A percentile compares a stretch with the other conserved stretches of the same genome.
These are phyloP conservation scores for Propithecus coquereli DNA, from an alignment of 2,113 vertebrate species.

Conservation along the genomic window DNA sequence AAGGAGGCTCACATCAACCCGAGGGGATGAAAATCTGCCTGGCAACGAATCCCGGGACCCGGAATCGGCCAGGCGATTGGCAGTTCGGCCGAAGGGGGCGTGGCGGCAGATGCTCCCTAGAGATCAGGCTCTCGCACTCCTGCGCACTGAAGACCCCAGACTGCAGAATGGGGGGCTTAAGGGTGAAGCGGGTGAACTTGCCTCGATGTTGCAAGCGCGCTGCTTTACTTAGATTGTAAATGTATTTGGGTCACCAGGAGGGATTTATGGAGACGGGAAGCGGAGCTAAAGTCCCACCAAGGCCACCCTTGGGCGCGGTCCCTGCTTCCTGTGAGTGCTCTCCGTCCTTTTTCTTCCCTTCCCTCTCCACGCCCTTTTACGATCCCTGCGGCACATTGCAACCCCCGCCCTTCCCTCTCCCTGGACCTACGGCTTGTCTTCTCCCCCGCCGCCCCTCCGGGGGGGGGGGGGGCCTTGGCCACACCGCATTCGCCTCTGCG, in stretches of 20 bases:
- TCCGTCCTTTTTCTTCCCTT: not conserved
- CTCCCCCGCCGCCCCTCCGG: not conserved
- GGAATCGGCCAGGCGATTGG: not conserved
- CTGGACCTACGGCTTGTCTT: not conserved
- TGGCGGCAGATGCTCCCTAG: not conserved
- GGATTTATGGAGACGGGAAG: not conserved
- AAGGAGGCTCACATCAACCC: rapidly evolving
- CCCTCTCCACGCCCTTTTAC: not conserved
- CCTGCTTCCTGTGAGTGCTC: not conserved
- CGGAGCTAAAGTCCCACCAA: not conserved
- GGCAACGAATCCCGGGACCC: not conserved
- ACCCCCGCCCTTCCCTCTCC: not conserved
- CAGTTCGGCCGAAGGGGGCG: not conserved
- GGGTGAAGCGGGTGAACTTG: not conserved
- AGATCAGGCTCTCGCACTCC: not conserved
- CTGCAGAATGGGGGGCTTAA: not conserved
- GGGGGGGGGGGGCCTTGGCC: not conserved
- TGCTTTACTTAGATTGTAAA: not conserved
- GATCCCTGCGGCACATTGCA: not conserved
- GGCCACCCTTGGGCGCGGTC: not conserved
- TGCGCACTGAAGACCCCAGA: not conserved
- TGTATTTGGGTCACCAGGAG: not conserved
- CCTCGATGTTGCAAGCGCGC: not conserved
- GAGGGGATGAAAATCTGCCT: not conserved
- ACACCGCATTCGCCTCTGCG: not conserved